Percentiles rank a stretch among this genome's conserved stretches.
Conservation (phyloP, 2,888 invertebrate species). For the Synanthedon tipuliformis region DNA sequence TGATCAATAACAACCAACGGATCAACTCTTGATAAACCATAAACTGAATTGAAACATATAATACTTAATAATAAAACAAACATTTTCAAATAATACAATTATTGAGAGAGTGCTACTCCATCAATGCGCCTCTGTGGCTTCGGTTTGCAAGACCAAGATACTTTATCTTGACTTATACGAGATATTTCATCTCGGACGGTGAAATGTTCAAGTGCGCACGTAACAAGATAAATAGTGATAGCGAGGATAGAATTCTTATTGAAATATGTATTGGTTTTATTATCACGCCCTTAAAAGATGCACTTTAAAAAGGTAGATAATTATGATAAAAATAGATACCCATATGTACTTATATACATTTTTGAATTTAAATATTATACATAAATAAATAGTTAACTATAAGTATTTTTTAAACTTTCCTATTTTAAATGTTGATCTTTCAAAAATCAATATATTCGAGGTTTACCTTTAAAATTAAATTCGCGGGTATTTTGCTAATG, state of each 20-base stretch:
- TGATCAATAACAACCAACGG: slow-evolving; percentile 49
- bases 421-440: too few relatives aligned
- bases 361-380: too few relatives aligned
- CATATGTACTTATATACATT: too few relatives aligned
- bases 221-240: not conserved
- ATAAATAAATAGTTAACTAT: too few relatives aligned
- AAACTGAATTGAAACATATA: slow-evolving; percentile 14
- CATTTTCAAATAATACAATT: not conserved
- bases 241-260: not conserved
- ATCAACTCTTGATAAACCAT: slow-evolving; percentile 37
- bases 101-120: not conserved
- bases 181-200: not conserved
- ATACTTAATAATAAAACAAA: slow-evolving; percentile 14
- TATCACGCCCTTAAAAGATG: not conserved
- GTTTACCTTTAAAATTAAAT: too few relatives aligned
- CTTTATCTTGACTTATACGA: not conserved
- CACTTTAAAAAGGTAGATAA: not conserved
- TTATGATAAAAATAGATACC: not conserved
- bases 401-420: too few relatives aligned
- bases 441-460: too few relatives aligned
- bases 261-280: not conserved
- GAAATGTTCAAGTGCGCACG: not conserved
- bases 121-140: not conserved
- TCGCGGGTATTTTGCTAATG: too few relatives aligned
- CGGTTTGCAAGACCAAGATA: not conserved